A percentile compares a stretch with the other conserved stretches of the same genome.
These are phyloP conservation scores for Chelon auratus DNA, from an alignment of 2,797 vertebrate genomes.

Conservation along the genomic window DNA sequence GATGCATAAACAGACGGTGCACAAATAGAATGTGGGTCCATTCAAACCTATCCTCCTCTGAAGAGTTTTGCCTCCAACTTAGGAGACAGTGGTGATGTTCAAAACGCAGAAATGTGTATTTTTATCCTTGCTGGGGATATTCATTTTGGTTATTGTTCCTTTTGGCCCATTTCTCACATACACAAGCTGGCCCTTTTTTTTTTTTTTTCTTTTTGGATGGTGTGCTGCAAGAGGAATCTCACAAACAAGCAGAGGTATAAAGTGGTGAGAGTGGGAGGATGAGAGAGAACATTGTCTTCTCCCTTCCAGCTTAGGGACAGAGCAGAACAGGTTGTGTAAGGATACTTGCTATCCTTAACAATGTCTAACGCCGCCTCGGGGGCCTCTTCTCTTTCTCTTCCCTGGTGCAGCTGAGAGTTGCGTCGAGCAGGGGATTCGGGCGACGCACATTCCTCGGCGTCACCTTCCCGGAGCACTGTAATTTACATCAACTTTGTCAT, in stretches of 20 bases:
- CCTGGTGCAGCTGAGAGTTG: slow-evolving; percentile 60
- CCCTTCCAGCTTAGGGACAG: slow-evolving; percentile 72
- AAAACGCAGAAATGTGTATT: slow-evolving; percentile 65
- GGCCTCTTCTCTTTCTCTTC: slow-evolving; percentile 56
- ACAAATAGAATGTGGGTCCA: slow-evolving; percentile 10
- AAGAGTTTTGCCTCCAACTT: slow-evolving; percentile 61
- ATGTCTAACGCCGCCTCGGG: slow-evolving; percentile 66
- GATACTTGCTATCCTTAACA: slow-evolving; percentile 78
- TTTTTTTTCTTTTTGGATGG: slow-evolving; percentile 52
- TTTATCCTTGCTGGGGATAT: slow-evolving; percentile 63
- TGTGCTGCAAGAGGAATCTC: slow-evolving; percentile 64
- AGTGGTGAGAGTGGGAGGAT: slow-evolving; percentile 79
- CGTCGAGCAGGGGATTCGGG: slow-evolving; percentile 46
- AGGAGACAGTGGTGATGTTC: slow-evolving; percentile 57
- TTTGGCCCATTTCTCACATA: slow-evolving; percentile 54
- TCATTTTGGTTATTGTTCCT: slow-evolving; percentile 63
- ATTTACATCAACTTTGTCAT: slow-evolving; percentile 41
- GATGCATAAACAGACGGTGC: slow-evolving; percentile 7
- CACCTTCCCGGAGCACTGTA: slow-evolving; percentile 35
- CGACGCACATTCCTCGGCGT: slow-evolving; percentile 60
- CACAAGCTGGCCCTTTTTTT: slow-evolving; percentile 45
- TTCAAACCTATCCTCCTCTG: slow-evolving; percentile 54
- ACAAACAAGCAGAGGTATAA: slow-evolving; percentile 78
- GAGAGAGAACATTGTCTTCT: slow-evolving; percentile 82
- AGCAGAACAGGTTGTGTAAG: slow-evolving; percentile 80